A percentile compares a stretch with the other conserved stretches of the same genome.
phyloP scores from a whole-genome alignment of 2,888 invertebrate species.

The Strigamia transsilvanica region DNA sequence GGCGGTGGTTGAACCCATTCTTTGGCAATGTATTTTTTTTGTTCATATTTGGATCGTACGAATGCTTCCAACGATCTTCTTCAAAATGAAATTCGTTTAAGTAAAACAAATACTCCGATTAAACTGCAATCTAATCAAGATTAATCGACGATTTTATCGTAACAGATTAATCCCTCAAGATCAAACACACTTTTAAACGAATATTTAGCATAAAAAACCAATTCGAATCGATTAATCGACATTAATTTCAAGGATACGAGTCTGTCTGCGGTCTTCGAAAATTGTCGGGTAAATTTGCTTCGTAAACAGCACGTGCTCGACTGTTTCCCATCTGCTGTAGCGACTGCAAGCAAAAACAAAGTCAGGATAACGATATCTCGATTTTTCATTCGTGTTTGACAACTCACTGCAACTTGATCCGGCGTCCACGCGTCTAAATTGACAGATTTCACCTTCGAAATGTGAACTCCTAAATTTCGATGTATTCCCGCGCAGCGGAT shows the following conservation, averaged over 20 bases:
- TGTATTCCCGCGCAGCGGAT: constrained; percentile 99
- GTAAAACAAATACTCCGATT: no score
- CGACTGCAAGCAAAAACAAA: constrained; percentile 68
- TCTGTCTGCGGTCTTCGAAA: constrained; percentile 96
- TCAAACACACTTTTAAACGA: no score
- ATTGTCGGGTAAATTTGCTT: constrained; percentile 94
- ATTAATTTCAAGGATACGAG: constrained; percentile 68
- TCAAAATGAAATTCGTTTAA: no score
- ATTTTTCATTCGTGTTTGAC: not conserved
- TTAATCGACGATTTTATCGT: not conserved
- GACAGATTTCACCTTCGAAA: constrained; percentile 98
- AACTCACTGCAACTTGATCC: constrained; percentile 87
- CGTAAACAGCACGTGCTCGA: constrained; percentile 93
- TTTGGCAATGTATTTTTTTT: constrained; percentile 96
- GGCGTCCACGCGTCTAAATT: constrained; percentile 98
- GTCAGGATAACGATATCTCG: not conserved
- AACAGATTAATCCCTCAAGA: no score
- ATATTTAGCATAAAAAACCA: not conserved
- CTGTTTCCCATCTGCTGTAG: constrained; percentile 99
- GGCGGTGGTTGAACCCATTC: constrained; percentile 92
- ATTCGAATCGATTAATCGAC: not conserved
- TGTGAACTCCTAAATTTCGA: constrained; percentile 97
- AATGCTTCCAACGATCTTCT: constrained; percentile 83
- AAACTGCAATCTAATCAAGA: not conserved
- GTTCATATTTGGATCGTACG: constrained; percentile 97